Percentiles rank a stretch among this genome's conserved stretches.
Evolutionary conservation across 1,140 invertebrate species (phyloP).

Genomic region (Ostrea denselamellosa): DNA sequence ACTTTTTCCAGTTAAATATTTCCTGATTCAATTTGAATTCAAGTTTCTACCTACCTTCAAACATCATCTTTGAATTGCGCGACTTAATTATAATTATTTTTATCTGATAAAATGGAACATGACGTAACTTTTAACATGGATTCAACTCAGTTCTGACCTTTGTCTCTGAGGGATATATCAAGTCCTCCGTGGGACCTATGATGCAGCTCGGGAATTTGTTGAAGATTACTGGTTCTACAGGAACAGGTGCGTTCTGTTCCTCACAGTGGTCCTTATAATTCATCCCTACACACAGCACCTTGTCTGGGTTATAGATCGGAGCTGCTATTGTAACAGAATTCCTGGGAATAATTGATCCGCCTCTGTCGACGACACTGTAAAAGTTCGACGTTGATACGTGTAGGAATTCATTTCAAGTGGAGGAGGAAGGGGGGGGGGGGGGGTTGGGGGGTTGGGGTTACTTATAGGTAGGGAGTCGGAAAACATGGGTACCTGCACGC

Average conservation of each 20-base stretch:
- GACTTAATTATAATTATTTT: too few species aligned
- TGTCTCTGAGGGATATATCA: conserved; percentile 85
- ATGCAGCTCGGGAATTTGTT: conserved; percentile 90
- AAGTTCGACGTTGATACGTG: not conserved
- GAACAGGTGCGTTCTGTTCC: conserved; percentile 86
- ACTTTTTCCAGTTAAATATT: too few species aligned
- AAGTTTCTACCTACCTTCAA: too few species aligned
- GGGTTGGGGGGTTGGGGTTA: too few species aligned
- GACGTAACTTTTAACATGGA: not conserved
- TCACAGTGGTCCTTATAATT: conserved; percentile 90
- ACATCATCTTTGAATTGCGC: too few species aligned
- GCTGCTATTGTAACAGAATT: conserved; percentile 66
- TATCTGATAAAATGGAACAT: too few species aligned
- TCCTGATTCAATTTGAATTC: too few species aligned
- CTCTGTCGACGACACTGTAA: conserved; percentile 67
- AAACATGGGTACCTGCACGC: too few species aligned
- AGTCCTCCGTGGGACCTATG: conserved; percentile 86
- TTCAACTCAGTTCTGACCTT: conserved; percentile 69
- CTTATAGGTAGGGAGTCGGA: too few species aligned
- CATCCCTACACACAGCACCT: conserved; percentile 88
- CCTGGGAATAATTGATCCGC: conserved; percentile 62
- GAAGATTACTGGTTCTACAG: conserved; percentile 88
- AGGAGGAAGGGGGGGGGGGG: too few species aligned
- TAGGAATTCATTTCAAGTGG: too few species aligned
- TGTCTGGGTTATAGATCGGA: conserved; percentile 86